phyloP scores from a whole-genome alignment of 1,140 invertebrate genomes.

The Oscheius sp. region DNA sequence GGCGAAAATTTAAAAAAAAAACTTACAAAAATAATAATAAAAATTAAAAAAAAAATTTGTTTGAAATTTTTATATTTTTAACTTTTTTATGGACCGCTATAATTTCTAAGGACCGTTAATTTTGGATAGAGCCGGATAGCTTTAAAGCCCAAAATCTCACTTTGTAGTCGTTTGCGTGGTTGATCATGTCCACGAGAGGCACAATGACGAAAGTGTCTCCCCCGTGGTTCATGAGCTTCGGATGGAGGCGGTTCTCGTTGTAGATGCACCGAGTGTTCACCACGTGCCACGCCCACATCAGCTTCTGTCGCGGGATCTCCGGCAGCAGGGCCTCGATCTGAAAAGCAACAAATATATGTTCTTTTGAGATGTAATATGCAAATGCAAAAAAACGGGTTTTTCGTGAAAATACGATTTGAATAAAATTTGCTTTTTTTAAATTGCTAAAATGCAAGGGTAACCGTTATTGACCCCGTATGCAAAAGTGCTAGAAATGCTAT shows the following conservation, averaged over 20 bases:
- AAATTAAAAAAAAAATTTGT: conserved; percentile 35
- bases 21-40: conserved; percentile 14
- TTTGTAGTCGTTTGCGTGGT: conserved; percentile 69
- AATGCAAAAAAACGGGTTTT: too few relatives aligned
- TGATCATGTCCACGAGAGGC: conserved; percentile 77
- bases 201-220: conserved; percentile 70
- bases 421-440: too few relatives aligned
- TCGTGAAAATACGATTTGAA: too few relatives aligned
- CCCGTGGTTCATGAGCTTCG: conserved; percentile 19
- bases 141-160: conserved; percentile 23
- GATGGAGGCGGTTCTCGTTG: conserved; percentile 48
- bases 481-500: too few relatives aligned
- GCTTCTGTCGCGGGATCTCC: conserved; percentile 36
- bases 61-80: too few relatives aligned
- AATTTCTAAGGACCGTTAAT: too few relatives aligned
- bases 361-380: too few relatives aligned
- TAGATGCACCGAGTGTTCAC: conserved; percentile 76
- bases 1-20: too few relatives aligned
- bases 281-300: conserved; percentile 69
- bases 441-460: too few relatives aligned
- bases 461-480: too few relatives aligned
- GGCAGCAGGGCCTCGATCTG: conserved; percentile 16
- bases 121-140: conserved; percentile 3
- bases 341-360: too few relatives aligned
- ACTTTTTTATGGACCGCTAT: too few relatives aligned